phyloP scores from a whole-genome alignment of 2,113 vertebrate species.

The Willisornis vidua region DNA sequence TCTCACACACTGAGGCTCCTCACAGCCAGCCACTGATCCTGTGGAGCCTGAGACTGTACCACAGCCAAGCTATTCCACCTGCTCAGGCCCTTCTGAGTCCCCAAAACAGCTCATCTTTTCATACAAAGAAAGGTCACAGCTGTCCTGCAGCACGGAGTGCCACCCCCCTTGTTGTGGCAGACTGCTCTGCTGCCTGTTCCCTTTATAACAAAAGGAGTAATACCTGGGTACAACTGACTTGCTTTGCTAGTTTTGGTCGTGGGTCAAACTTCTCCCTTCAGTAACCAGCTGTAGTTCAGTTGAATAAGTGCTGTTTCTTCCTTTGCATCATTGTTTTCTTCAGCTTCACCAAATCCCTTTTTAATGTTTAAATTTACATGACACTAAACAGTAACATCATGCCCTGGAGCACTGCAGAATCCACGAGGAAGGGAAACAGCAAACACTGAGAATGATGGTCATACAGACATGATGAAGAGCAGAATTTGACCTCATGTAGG shows the following conservation, averaged over 20 bases:
- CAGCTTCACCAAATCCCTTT: background rate
- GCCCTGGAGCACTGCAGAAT: background rate
- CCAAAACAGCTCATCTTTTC: background rate
- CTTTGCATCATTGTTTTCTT: background rate
- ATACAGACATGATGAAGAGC: background rate
- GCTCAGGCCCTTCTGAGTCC: background rate
- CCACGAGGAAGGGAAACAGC: background rate
- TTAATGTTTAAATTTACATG: background rate
- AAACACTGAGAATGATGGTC: background rate
- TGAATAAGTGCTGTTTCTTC: background rate
- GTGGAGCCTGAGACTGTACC: background rate
- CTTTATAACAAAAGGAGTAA: background rate
- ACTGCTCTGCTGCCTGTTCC: background rate
- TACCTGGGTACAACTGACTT: background rate
- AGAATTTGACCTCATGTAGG: background rate
- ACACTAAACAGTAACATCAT: background rate
- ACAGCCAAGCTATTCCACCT: background rate
- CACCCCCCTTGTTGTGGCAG: background rate
- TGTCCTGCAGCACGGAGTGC: background rate
- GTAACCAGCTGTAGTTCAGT: background rate
- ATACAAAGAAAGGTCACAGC: background rate
- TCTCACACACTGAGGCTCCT: background rate
- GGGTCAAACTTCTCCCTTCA: background rate
- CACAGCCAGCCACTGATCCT: background rate
- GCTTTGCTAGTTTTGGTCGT: background rate